Conservation (phyloP, 1,140 invertebrate species). For the Pantala flavescens region DNA sequence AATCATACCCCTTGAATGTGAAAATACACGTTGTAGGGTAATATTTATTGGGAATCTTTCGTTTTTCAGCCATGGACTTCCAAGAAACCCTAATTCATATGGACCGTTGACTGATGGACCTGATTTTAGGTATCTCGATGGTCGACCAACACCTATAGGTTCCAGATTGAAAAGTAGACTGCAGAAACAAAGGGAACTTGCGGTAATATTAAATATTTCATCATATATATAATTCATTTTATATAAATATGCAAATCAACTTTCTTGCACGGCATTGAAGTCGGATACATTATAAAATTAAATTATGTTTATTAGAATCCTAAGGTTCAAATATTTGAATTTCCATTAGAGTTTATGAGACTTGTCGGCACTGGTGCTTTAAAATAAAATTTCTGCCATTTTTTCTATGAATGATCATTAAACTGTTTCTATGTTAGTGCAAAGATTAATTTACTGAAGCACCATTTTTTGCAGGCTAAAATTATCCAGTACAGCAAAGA, state of each 20-base stretch:
- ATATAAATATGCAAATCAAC: too few species aligned
- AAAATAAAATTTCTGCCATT: not conserved
- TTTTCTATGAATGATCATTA: not conserved
- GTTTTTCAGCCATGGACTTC: constrained; percentile 37
- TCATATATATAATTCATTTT: not conserved
- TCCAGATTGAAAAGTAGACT: constrained; percentile 47
- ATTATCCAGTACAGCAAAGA: constrained; percentile 50
- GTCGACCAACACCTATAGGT: constrained; percentile 52
- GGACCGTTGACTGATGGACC: constrained; percentile 55
- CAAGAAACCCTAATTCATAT: constrained; percentile 50
- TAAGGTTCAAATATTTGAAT: not conserved
- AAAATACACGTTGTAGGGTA: too few species aligned
- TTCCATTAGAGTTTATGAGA: not conserved
- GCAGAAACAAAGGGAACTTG: constrained; percentile 45
- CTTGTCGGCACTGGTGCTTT: not conserved
- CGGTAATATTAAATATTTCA: constrained; percentile 30
- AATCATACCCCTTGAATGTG: too few species aligned
- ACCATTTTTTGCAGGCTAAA: constrained; percentile 30
- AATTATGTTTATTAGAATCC: not conserved
- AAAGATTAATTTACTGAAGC: not conserved
- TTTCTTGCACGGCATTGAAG: too few species aligned
- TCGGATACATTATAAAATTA: not conserved
- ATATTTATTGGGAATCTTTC: constrained; percentile 14
- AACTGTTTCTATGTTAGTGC: not conserved
- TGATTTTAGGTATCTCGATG: constrained; percentile 62